Evolutionary conservation across 2,797 vertebrate species (phyloP).

Genomic region (Notoglanidium macrostoma): DNA sequence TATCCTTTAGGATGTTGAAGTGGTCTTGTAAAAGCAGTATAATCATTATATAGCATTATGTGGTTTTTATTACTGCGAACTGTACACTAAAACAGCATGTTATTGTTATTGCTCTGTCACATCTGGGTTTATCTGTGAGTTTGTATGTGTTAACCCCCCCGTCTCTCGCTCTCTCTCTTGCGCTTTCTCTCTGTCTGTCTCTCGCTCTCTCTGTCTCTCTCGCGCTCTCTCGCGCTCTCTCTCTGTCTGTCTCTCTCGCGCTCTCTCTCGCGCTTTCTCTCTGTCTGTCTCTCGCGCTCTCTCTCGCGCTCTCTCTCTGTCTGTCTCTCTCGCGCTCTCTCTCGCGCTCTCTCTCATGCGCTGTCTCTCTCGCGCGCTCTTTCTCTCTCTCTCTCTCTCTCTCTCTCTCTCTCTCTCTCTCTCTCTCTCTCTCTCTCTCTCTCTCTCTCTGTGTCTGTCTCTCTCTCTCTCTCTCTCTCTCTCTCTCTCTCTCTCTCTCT

Average conservation of each 20-base stretch:
- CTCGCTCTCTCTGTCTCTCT: neutral
- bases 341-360: neutral
- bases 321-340: neutral
- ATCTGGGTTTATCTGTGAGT: neutral
- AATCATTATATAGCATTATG: neutral
- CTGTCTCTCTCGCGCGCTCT: no score
- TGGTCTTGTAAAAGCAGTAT: neutral
- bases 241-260: neutral
- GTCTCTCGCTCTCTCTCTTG: neutral
- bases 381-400: neutral
- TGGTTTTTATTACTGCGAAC: neutral
- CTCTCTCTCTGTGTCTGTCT: neutral
- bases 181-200: no score
- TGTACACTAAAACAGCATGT: neutral
- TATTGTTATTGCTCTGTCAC: neutral
- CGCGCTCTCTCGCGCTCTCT: neutral
- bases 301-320: neutral
- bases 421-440: neutral
- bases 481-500: neutral
- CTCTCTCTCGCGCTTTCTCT: neutral
- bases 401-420: neutral
- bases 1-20: neutral
- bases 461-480: neutral
- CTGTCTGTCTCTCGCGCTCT: neutral
- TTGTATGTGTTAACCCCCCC: neutral